Evolutionary conservation across 2,113 vertebrate genomes (phyloP), one percentile per base, ranked within the genome.

Genomic region (Xiphophorus couchianus): DNA sequence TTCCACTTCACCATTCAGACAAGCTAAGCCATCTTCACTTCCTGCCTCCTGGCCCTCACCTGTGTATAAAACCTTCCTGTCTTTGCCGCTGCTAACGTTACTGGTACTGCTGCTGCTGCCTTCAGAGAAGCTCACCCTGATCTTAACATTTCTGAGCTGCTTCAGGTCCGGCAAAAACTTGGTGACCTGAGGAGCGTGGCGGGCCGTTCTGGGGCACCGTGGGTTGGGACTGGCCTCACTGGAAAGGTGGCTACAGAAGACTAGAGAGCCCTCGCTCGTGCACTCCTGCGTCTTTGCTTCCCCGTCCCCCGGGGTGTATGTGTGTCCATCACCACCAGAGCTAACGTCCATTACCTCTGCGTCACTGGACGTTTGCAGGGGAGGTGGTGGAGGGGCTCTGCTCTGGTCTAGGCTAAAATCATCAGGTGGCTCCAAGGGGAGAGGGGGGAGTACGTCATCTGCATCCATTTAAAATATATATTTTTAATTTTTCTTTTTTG

Each of bases 311-410:
- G 95, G 97, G 96, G 94, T 95, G 94, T 97, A 94, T 96, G 96
- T 96, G 96, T 96, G 96, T 99, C 98, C 98, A 99, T 98, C 98
- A 99, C 98, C 97, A 98, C 98, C 98, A 96, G 97, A 99, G 97
- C 98, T 96, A 99, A 99, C 98, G 98, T 99, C 98, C 98, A 99
- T 99, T 97, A 98, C 97, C 96, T 99, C 98, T 97, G 98, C 98
- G 96, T 98, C 98, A 99, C 98, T 98, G 98, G 98, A 99, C 97
- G 97, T 99, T 99, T 98, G 98, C 98, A 99, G 97, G 97, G 98
- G 98, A 98, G 98, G 98, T 97, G 97, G 97, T 98, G 98, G 98
- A 98, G 97, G 97, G 95, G 96, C 96, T 88, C 95, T 95, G 92
- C 94, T 95, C 87, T 91, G 86, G 88, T 96, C 96, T 94, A 92